Evolutionary conservation across 2,797 vertebrate genomes (phyloP), one percentile per base, ranked within the genome.

Genomic region (Hyperoplus lanceolatus): DNA sequence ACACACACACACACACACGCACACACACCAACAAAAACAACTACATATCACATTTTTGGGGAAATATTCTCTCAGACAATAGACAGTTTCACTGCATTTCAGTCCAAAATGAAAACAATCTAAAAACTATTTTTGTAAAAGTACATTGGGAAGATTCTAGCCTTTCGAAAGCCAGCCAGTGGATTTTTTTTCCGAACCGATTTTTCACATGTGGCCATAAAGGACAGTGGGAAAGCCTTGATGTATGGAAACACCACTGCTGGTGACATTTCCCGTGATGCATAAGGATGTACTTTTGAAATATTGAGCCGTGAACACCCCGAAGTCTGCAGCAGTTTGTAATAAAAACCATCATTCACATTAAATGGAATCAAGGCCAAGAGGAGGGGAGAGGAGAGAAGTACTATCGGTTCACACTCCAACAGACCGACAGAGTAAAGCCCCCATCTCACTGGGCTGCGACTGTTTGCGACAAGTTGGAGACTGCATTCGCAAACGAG

Each of bases 271-370:
- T 62, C 58, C 63, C 76, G 57, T 80, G 75, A 83, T 73, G 0
- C 51, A 73, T 46, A 46, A 49, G 75, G 70, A 42, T 38, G 11
- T 5, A 18, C 62, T 70, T 57, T 2, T 63, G 75, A 79, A 79
- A 64, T 67, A 81, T 73, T 1, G 67, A 87, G 75, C 69, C 36
- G 11, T 21, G 59, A 77, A 60, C 83, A 9, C 45, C 4, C 0
- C 6, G 70, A 29, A 39, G 39, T 59, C 7, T 76, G 66, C 15
- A n/a, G 56, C 48, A 0, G 45, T 77, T 77, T 43, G 8, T 16
- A 79, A 82, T 80, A 51, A 81, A 79, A 80, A 43, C 50, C 68
- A 77, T 76, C 76, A 60, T 81, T 84, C 83, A 84, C 14, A 45
- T 77, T 67, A 55, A 81, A 70, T 18, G 63, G 70, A 81, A 65